phyloP scores from a whole-genome alignment of 2,888 invertebrate species.

The Eristalis tenax region DNA sequence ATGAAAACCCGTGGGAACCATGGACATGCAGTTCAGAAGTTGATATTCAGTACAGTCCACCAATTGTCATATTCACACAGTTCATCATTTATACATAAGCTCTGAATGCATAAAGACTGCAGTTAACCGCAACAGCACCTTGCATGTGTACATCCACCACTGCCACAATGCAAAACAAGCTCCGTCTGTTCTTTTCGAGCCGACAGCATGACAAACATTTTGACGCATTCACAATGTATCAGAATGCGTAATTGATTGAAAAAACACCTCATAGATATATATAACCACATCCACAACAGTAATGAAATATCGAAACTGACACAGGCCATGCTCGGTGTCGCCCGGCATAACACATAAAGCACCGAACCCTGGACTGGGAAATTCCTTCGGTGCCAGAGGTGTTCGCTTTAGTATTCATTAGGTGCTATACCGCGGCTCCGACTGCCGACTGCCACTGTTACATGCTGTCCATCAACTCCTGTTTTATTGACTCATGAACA shows the following conservation, averaged over 20 bases:
- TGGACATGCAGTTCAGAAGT: background rate
- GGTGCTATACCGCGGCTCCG: constrained; percentile 9
- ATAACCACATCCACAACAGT: background rate
- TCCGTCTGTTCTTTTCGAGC: background rate
- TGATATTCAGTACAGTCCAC: background rate
- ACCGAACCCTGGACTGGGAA: constrained; percentile 8
- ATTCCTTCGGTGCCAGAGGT: constrained; percentile 31
- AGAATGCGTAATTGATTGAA: constrained; percentile 44
- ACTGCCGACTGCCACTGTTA: constrained; percentile 14
- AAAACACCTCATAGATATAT: constrained; percentile 1
- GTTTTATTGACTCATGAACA: constrained; percentile 53
- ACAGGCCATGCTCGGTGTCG: constrained; percentile 15
- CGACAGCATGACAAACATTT: constrained; percentile 30
- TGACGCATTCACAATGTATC: constrained; percentile 32
- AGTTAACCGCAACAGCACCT: background rate
- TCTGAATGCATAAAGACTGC: constrained; percentile 6
- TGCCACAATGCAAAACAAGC: background rate
- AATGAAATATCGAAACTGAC: constrained; percentile 48
- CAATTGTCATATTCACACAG: constrained; percentile 13
- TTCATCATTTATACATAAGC: background rate
- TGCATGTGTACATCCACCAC: background rate
- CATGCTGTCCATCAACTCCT: constrained; percentile 43
- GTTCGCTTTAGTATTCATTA: constrained; percentile 47
- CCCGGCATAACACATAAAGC: background rate
- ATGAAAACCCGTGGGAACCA: background rate